phyloP scores from a whole-genome alignment of 2,888 invertebrate genomes.

The Laothoe populi region DNA sequence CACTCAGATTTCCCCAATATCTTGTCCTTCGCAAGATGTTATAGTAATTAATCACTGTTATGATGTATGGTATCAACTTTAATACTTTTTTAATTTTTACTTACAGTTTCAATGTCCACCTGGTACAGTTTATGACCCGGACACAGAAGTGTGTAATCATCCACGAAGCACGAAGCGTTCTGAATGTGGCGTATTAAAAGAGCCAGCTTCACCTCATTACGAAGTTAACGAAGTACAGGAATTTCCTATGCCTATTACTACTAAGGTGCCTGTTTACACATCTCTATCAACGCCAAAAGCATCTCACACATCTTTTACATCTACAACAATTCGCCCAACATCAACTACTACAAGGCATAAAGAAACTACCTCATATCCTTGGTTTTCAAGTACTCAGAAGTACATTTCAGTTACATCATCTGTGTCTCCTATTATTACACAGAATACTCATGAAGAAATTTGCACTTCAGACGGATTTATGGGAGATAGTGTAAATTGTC shows the following conservation, averaged over 20 bases:
- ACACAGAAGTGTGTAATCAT: constrained; percentile 88
- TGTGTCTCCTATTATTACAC: constrained; percentile 15
- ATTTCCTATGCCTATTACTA: constrained; percentile 65
- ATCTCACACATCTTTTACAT: constrained; percentile 12
- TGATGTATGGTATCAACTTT: background rate
- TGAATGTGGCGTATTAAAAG: constrained; percentile 84
- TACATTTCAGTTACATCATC: background rate
- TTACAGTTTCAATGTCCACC: constrained; percentile 89
- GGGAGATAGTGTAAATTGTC: constrained; percentile 89
- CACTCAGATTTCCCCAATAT: too few relatives aligned
- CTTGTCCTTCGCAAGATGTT: too few relatives aligned
- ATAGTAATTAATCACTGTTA: background rate
- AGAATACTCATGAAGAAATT: constrained; percentile 44
- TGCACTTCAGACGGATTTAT: constrained; percentile 90
- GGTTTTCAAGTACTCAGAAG: background rate
- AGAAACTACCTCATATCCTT: background rate
- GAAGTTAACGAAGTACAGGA: constrained; percentile 70
- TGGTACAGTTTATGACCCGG: constrained; percentile 90
- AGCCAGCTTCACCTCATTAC: constrained; percentile 35
- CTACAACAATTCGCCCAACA: constrained; percentile 17
- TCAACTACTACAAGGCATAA: constrained; percentile 30
- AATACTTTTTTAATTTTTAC: constrained; percentile 26
- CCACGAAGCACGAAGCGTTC: constrained; percentile 87
- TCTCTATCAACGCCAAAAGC: constrained; percentile 31
- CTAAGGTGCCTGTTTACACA: constrained; percentile 44